Evolutionary conservation across 2,888 invertebrate genomes (phyloP).

Genomic region (Caenorhabditis plicata): DNA sequence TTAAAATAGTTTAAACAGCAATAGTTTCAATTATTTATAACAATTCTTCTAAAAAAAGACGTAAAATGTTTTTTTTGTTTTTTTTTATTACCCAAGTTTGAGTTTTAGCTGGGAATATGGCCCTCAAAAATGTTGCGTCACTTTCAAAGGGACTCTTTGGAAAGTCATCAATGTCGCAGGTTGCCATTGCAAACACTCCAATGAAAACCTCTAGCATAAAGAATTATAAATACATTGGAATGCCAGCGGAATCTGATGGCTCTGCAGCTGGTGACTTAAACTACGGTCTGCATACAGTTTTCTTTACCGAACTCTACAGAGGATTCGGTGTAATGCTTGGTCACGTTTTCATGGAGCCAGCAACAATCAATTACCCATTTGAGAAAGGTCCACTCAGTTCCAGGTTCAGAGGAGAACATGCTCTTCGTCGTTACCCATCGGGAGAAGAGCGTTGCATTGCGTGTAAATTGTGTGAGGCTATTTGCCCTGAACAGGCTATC

Average conservation of each 20-base stretch:
- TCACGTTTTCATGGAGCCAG: constrained; percentile 84
- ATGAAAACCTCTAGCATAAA: constrained; percentile 15
- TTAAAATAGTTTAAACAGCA: too few relatives aligned
- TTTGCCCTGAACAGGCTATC: constrained; percentile 97
- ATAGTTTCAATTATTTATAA: too few relatives aligned
- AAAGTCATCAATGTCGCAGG: constrained; percentile 25
- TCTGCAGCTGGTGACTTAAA: constrained; percentile 56
- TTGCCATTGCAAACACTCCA: constrained; percentile 18
- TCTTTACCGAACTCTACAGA: constrained; percentile 61
- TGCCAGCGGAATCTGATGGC: constrained; percentile 56
- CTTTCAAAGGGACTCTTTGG: constrained; percentile 39
- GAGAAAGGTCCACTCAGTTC: constrained; percentile 98
- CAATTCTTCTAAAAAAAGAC: too few relatives aligned
- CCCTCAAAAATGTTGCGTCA: constrained; percentile 34
- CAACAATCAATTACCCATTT: constrained; percentile 98
- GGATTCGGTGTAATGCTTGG: constrained; percentile 64
- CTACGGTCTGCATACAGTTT: constrained; percentile 54
- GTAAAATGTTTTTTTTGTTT: too few relatives aligned
- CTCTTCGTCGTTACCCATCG: constrained; percentile 87
- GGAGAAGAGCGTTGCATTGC: constrained; percentile 99
- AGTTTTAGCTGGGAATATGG: too few relatives aligned
- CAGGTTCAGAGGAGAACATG: constrained; percentile 92
- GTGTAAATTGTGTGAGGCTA: constrained; percentile 97
- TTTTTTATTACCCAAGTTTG: too few relatives aligned
- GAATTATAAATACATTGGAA: constrained; percentile 59